A percentile compares a stretch with the other conserved stretches of the same genome.
Conservation (phyloP, 2,888 invertebrate genomes). For the Andrena trimmerana region DNA sequence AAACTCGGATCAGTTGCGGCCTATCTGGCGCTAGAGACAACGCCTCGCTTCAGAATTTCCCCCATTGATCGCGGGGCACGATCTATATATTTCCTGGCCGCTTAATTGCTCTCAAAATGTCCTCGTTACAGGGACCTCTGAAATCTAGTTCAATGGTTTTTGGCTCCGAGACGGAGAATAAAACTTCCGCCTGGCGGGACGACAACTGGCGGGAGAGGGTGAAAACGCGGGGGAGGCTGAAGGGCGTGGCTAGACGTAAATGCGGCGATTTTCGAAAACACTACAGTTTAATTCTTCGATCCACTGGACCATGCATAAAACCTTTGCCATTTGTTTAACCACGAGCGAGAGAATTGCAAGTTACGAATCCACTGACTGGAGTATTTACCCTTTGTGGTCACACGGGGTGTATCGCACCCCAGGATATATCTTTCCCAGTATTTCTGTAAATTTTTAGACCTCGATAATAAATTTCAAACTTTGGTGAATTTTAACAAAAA, state of each 20-base stretch:
- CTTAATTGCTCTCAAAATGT: constrained; percentile 56
- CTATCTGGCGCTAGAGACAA: constrained; percentile 27
- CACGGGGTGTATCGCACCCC: too few relatives aligned
- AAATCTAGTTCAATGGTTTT: constrained; percentile 54
- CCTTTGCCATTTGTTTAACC: too few relatives aligned
- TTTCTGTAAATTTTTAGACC: too few relatives aligned
- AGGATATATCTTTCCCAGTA: too few relatives aligned
- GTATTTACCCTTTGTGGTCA: too few relatives aligned
- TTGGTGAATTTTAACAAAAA: too few relatives aligned
- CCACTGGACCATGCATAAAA: too few relatives aligned
- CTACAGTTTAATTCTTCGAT: background rate
- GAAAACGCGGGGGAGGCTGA: constrained; percentile 31
- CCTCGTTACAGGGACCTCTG: constrained; percentile 30
- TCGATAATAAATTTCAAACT: too few relatives aligned
- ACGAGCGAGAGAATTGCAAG: too few relatives aligned
- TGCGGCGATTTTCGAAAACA: constrained; percentile 41
- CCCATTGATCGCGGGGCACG: constrained; percentile 55
- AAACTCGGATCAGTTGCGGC: constrained; percentile 19
- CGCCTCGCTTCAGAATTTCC: constrained; percentile 47
- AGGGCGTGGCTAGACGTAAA: constrained; percentile 51
- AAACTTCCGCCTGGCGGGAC: background rate
- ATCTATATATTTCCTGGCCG: constrained; percentile 9
- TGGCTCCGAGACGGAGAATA: constrained; percentile 29
- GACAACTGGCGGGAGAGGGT: constrained; percentile 6
- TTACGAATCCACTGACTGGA: too few relatives aligned